Evolutionary conservation across 1,140 invertebrate genomes (phyloP).

Genomic region (Drosophila arawakana): DNA sequence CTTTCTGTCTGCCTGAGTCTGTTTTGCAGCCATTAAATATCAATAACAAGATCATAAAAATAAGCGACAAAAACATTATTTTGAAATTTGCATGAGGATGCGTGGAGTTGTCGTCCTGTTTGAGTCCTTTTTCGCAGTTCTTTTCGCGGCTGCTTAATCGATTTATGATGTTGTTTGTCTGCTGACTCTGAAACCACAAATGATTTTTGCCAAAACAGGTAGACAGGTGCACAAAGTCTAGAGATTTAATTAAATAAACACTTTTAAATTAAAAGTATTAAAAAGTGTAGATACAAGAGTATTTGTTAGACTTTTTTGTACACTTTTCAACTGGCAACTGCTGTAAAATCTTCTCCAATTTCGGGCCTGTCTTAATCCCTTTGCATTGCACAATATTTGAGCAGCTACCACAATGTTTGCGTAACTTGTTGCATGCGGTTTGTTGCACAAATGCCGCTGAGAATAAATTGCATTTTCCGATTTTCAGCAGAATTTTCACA

Average conservation of each 20-base stretch:
- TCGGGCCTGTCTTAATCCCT: conserved; percentile 12
- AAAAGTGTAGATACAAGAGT: too few species aligned
- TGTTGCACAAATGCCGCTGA: conserved; percentile 27
- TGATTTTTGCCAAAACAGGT: conserved; percentile 6
- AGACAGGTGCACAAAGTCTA: too few species aligned
- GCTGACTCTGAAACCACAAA: conserved; percentile 65
- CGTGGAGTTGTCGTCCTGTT: not conserved
- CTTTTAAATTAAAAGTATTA: too few species aligned
- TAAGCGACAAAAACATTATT: conserved; percentile 68
- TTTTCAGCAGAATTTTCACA: conserved; percentile 40
- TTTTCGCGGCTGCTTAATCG: conserved; percentile 55
- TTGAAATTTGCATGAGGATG: conserved; percentile 63
- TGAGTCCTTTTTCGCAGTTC: not conserved
- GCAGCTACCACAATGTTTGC: conserved; percentile 55
- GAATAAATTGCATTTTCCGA: conserved; percentile 11
- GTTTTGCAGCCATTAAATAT: conserved; percentile 53
- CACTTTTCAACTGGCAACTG: too few species aligned
- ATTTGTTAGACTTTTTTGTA: too few species aligned
- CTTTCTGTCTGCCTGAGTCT: conserved; percentile 12
- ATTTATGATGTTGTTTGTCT: conserved; percentile 68
- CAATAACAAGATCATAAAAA: conserved; percentile 70
- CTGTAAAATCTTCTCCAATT: not conserved
- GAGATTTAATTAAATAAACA: too few species aligned
- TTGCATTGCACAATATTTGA: conserved; percentile 28
- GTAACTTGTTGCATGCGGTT: conserved; percentile 63